Percentiles rank a stretch among this genome's conserved stretches.
phyloP scores from a whole-genome alignment of 2,888 invertebrate species.

The Chloroclysta siterata region DNA sequence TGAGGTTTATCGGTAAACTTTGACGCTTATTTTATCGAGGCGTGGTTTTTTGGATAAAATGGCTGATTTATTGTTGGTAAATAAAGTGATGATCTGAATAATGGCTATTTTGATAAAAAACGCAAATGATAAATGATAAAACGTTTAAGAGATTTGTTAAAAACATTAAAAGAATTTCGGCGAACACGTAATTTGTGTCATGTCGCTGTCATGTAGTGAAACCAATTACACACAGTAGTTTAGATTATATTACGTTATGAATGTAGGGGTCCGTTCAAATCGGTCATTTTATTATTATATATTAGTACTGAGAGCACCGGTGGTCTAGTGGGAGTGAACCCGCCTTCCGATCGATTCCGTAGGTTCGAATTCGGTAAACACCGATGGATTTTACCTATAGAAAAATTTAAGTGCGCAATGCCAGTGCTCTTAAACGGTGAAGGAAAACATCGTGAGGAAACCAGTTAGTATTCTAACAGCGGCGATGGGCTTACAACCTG shows the following conservation, averaged over 20 bases:
- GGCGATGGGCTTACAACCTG: too few relatives aligned
- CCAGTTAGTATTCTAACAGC: too few relatives aligned
- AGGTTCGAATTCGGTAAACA: too few relatives aligned
- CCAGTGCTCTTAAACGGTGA: too few relatives aligned
- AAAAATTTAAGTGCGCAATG: too few relatives aligned
- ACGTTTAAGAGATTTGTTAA: background rate
- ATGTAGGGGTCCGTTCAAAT: too few relatives aligned
- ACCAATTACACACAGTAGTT: slow-evolving; percentile 33
- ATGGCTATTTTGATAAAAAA: slow-evolving; percentile 19
- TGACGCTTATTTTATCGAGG: slow-evolving; percentile 46
- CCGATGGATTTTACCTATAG: too few relatives aligned
- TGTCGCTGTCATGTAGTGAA: slow-evolving; percentile 47
- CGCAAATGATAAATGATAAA: background rate
- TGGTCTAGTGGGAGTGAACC: too few relatives aligned
- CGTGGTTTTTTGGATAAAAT: slow-evolving; percentile 26
- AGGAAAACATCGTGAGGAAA: too few relatives aligned
- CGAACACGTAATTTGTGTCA: slow-evolving; percentile 27
- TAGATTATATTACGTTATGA: background rate
- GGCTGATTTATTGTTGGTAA: slow-evolving; percentile 14
- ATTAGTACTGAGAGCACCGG: too few relatives aligned
- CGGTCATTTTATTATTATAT: too few relatives aligned
- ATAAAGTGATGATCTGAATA: slow-evolving; percentile 27
- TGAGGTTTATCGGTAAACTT: slow-evolving; percentile 53
- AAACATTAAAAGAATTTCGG: background rate
- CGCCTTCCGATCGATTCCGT: too few relatives aligned